phyloP scores from a whole-genome alignment of 2,888 invertebrate genomes.

The Cyrtodaria siliqua region DNA sequence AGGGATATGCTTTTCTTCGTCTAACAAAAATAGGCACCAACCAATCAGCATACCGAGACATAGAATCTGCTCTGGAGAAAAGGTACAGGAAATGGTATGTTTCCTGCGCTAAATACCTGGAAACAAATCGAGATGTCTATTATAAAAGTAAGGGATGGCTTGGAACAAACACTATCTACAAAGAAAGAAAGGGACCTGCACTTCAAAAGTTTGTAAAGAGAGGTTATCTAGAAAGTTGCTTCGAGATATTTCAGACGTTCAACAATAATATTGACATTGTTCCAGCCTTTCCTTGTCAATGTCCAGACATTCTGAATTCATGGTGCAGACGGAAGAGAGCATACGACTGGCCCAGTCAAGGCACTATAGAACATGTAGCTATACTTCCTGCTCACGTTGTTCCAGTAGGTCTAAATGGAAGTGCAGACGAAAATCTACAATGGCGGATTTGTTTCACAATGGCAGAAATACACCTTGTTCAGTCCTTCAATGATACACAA shows the following conservation, averaged over 20 bases:
- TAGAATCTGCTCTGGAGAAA: conserved; percentile 4
- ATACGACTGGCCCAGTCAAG: conserved; percentile 11
- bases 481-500: conserved; percentile 29
- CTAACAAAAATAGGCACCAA: not conserved
- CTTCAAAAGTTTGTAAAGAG: conserved; percentile 4
- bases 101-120: conserved; percentile 8
- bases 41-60: too few species aligned
- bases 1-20: conserved; percentile 5
- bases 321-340: not conserved
- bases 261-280: not conserved
- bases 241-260: not conserved
- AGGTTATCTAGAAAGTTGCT: not conserved
- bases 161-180: conserved; percentile 1
- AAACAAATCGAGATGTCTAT: conserved; percentile 9
- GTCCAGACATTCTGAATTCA: not conserved
- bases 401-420: conserved; percentile 21
- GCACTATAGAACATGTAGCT: not conserved
- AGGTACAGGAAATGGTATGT: not conserved
- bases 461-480: conserved; percentile 19
- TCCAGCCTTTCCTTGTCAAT: not conserved
- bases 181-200: conserved; percentile 22
- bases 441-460: conserved; percentile 33
- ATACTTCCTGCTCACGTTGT: conserved; percentile 15
- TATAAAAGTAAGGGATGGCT: conserved; percentile 6
- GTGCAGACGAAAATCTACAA: not conserved